Evolutionary conservation across 2,888 invertebrate genomes (phyloP).

Genomic region (Beris chalybata): DNA sequence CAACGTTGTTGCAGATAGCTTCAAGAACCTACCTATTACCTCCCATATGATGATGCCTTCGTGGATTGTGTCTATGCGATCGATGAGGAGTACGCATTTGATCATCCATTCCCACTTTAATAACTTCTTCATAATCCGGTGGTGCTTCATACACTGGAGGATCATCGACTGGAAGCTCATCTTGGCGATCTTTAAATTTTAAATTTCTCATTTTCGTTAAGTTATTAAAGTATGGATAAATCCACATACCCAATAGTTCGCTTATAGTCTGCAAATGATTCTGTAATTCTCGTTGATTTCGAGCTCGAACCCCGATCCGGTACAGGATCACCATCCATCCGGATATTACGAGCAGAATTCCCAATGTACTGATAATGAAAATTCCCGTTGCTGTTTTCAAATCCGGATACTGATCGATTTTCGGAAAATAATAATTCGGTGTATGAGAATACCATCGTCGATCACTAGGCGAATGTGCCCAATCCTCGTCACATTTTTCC

Average conservation of each 20-base stretch:
- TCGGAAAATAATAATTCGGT: conserved; percentile 73
- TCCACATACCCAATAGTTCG: conserved; percentile 63
- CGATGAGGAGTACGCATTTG: conserved; percentile 52
- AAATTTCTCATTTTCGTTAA: neutral
- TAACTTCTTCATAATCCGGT: conserved; percentile 71
- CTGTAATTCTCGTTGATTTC: conserved; percentile 67
- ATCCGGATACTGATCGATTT: conserved; percentile 67
- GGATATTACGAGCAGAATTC: conserved; percentile 64
- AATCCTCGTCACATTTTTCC: conserved; percentile 63
- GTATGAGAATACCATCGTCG: conserved; percentile 67
- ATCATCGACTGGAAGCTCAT: conserved; percentile 56
- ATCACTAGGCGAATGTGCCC: conserved; percentile 60
- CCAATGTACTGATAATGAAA: conserved; percentile 66
- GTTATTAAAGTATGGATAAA: neutral
- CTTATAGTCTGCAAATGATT: conserved; percentile 69
- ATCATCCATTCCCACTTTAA: conserved; percentile 60
- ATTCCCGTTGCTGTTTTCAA: conserved; percentile 67
- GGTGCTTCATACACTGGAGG: conserved; percentile 73
- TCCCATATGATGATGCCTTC: conserved; percentile 5
- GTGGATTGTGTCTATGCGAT: conserved; percentile 45
- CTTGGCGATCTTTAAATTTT: conserved; percentile 56
- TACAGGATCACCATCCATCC: conserved; percentile 66
- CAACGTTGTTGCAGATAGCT: neutral
- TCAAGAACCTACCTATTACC: neutral
- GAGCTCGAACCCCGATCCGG: conserved; percentile 63